Conservation (phyloP, 2,113 vertebrate species). For the Rhagologus leucostigma region DNA sequence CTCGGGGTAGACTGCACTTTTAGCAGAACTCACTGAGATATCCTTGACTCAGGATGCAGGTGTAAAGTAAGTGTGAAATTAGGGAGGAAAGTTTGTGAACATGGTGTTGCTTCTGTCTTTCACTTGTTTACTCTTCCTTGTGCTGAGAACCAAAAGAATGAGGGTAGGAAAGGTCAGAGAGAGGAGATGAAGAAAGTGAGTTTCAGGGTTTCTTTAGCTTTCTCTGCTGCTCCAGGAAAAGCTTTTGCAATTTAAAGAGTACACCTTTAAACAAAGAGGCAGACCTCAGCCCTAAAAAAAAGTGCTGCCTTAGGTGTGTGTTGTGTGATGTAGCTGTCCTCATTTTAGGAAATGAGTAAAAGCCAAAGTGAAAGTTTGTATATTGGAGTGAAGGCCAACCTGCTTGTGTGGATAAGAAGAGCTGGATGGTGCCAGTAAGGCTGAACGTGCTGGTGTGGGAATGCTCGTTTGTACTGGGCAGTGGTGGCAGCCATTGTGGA, state of each 20-base stretch:
- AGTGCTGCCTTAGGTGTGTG: not conserved
- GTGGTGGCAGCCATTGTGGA: fast-evolving
- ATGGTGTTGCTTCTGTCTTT: not conserved
- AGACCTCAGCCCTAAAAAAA: not conserved
- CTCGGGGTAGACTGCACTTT: not conserved
- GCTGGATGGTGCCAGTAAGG: not conserved
- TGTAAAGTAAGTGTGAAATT: not conserved
- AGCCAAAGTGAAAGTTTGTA: not conserved
- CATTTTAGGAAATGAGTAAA: not conserved
- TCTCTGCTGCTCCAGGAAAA: not conserved
- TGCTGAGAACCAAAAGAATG: not conserved
- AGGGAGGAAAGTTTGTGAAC: not conserved
- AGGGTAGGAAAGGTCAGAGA: not conserved
- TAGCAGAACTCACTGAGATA: not conserved
- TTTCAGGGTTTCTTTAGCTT: not conserved
- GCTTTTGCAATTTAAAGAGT: not conserved
- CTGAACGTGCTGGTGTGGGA: not conserved
- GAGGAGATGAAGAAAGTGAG: not conserved
- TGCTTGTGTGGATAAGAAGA: fast-evolving
- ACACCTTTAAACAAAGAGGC: not conserved
- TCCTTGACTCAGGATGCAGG: not conserved
- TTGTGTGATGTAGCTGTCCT: fast-evolving
- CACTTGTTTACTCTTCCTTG: not conserved
- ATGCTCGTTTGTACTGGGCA: not conserved
- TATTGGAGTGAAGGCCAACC: not conserved